Evolutionary conservation across 2,113 vertebrate species (phyloP).

Genomic region (Xiphophorus couchianus): DNA sequence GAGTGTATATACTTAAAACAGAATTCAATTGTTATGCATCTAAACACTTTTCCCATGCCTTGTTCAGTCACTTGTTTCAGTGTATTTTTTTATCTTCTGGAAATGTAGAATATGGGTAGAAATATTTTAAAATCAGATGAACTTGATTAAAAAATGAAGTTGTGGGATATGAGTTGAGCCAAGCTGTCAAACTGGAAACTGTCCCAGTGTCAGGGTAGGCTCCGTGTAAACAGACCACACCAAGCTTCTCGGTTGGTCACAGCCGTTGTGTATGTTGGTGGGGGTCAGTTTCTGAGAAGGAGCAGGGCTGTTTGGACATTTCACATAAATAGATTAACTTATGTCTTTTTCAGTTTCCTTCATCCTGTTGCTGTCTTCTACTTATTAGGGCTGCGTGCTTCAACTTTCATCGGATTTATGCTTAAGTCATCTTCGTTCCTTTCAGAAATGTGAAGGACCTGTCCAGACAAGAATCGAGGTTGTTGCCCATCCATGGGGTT

Average conservation of each 20-base stretch:
- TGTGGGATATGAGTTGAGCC: conserved; percentile 28
- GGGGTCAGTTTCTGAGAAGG: conserved; percentile 27
- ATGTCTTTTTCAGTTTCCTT: not conserved
- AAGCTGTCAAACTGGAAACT: conserved; percentile 1
- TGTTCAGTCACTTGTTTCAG: not conserved
- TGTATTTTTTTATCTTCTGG: not conserved
- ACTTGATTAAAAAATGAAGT: conserved; percentile 3
- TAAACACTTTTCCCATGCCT: conserved; percentile 2
- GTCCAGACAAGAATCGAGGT: not conserved
- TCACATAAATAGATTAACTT: conserved; percentile 42
- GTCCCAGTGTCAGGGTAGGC: conserved; percentile 9
- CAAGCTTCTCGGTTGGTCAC: conserved; percentile 36
- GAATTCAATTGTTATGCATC: not conserved
- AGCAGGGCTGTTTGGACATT: conserved; percentile 53
- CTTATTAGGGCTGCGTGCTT: not conserved
- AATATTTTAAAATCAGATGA: conserved; percentile 19
- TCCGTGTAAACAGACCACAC: conserved; percentile 17
- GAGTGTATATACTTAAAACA: not conserved
- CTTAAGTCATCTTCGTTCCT: not conserved
- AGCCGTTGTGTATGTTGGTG: conserved; percentile 28
- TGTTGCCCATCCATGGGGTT: not conserved
- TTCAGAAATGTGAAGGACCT: conserved; percentile 1
- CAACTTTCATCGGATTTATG: not conserved
- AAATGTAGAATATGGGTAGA: conserved; percentile 18
- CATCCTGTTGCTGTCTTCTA: not conserved